Evolutionary conservation across 2,888 invertebrate genomes (phyloP).

Genomic region (Lasioglossum zephyrum): DNA sequence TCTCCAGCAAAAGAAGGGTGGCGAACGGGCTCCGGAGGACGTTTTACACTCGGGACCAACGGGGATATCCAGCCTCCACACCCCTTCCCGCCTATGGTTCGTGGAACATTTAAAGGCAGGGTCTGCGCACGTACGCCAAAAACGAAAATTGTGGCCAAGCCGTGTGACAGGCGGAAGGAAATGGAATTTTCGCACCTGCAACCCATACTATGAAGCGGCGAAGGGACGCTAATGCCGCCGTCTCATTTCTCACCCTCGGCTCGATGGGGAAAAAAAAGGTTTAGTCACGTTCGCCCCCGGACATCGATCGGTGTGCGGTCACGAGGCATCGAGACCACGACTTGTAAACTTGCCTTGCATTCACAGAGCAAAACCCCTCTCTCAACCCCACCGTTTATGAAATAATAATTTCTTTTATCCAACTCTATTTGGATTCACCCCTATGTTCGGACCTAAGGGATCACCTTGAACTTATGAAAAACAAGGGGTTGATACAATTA

Average conservation of each 20-base stretch:
- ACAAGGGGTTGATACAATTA: neutral
- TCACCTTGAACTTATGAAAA: no score
- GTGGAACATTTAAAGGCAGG: slow-evolving; percentile 66
- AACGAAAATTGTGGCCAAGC: slow-evolving; percentile 71
- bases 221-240: slow-evolving; percentile 65
- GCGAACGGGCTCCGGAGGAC: slow-evolving; percentile 27
- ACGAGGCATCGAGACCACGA: slow-evolving; percentile 55
- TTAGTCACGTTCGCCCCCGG: slow-evolving; percentile 79
- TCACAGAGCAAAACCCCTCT: neutral
- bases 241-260: slow-evolving; percentile 68
- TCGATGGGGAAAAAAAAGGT: slow-evolving; percentile 66
- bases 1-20: slow-evolving; percentile 21
- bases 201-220: slow-evolving; percentile 51
- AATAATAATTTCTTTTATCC: neutral
- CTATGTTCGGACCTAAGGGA: neutral
- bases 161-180: slow-evolving; percentile 74
- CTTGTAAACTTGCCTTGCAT: slow-evolving; percentile 32
- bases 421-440: neutral
- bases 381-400: neutral
- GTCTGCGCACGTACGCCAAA: slow-evolving; percentile 66
- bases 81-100: neutral
- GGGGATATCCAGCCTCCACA: slow-evolving; percentile 15
- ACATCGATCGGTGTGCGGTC: slow-evolving; percentile 76
- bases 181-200: slow-evolving; percentile 80
- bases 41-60: slow-evolving; percentile 50